Evolutionary conservation across 2,113 vertebrate species (phyloP), one percentile per base, ranked within the genome.

Genomic region (Microcebus griseorufus): DNA sequence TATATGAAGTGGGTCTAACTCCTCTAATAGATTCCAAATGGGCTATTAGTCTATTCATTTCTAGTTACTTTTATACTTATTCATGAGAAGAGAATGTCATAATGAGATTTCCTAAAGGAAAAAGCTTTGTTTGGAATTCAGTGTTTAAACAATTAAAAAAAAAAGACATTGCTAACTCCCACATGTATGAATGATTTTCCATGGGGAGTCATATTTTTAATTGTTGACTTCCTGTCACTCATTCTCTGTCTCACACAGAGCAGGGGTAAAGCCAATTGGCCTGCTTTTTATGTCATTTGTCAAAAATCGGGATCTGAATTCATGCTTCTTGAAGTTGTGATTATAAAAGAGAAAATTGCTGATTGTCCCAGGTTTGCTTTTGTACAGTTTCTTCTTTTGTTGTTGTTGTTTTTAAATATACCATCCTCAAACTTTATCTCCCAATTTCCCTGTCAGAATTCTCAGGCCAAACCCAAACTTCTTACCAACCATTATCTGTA

Each of bases 11-110:
- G 37, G 34, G 14, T 82, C n/a, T 93, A 79, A 42, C 18, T 65
- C 17, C 25, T 92, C 51, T 80, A 96, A 85, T 73, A 70, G 58
- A 95, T 87, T 93, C 45, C 42, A 72, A 83, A 92, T 51, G 14
- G 25, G 17, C n/a, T 18, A 83, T 60, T 84, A 72, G 9, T 10
- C 32, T 87, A 64, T 89, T 96, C 13, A 86, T 32, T 89, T 95
- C 32, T 93, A 92, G 13, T 79, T 86, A 70, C 42, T 62, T 92
- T 95, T 95, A 58, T 67, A 93, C 23, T 88, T 81, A 89, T 37
- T 94, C 83, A 72, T 93, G 80, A 51, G 13, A 70, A 76, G 6
- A 75, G 82, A 97, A 80, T 69, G 8, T 20, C 83, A 42, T 32
- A 34, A 32, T 25, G 70, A 75, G 23, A 88, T 80, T 90, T 97